phyloP scores from a whole-genome alignment of 2,113 vertebrate species.

The Mixornis gularis region DNA sequence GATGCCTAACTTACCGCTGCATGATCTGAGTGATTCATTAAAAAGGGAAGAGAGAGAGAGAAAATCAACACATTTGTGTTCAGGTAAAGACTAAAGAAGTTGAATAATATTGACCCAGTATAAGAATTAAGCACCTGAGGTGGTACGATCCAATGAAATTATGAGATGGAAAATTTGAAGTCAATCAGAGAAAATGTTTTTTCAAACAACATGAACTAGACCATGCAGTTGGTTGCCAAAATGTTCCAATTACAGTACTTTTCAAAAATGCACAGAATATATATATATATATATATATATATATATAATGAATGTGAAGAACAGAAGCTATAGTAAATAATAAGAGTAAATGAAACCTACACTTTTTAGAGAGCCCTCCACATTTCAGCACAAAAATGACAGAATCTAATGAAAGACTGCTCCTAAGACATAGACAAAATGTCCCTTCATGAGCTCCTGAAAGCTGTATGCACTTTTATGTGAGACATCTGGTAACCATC shows the following conservation, averaged over 20 bases:
- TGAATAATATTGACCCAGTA: neutral
- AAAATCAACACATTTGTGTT: neutral
- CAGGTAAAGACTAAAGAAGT: neutral
- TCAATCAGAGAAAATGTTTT: neutral
- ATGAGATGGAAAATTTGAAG: neutral
- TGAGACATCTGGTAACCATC: neutral
- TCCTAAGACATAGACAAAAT: neutral
- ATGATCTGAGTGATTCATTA: neutral
- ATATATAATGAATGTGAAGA: neutral
- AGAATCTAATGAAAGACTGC: neutral
- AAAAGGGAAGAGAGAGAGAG: neutral
- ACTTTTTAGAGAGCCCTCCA: neutral
- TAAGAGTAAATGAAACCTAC: neutral
- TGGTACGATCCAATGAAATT: neutral
- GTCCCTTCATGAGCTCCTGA: neutral
- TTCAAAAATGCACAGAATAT: neutral
- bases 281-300: too few species aligned
- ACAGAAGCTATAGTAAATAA: neutral
- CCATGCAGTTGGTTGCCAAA: neutral
- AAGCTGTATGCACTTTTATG: neutral
- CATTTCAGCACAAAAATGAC: neutral
- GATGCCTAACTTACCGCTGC: neutral
- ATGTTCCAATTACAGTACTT: neutral
- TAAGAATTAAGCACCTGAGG: neutral
- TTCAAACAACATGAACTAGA: neutral